Base-by-base conservation (phyloP, 2,888 invertebrate species). In the Tipula helvola region DNA sequence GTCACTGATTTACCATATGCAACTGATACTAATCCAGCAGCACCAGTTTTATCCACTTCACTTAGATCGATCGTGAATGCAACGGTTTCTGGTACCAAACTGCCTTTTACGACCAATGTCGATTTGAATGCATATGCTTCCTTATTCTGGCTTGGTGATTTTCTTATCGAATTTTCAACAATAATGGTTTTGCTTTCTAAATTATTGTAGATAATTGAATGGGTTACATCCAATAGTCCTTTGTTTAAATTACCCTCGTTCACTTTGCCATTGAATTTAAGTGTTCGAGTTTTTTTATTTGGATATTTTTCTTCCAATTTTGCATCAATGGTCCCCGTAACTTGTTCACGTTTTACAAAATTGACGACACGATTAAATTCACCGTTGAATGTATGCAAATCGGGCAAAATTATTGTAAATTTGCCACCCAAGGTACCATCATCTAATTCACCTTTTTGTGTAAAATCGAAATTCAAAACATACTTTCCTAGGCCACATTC, bases 101-200 rank as follows among this genome's bases (percentile, higher is more conserved):
- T 89, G 8, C 93, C 92, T n/a, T 89, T 88, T 7, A 91, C 42
- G 88, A 18, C 18, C 16, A 85, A 85, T 5, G 41, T 41, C 36
- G 41, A 8, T 39, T 84, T 41, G n/a, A 84, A 87, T 0, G 88
- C 16, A 0, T 52, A 87, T 36, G 83, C 41, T 28, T 28, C 28
- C 28, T 5, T 89, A 12, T 90, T 89, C 1, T 89, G 90, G 13
- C 91, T 90, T 0, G 89, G 89, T 2, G 90, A 86, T 28, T 92
- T 91, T 87, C 93, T 93, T 0, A 92, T 36, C 0, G 88, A 87
- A 7, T 92, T 86, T 28, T 90, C 90, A 0, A 91, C 36, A 39
- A 92, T 91, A 0, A 92, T 85, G 87, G 92, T 92, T 87, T 93
- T 91, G 0, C 93, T 93, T 16, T 93, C 91, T n/a, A 90, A 90